phyloP scores from a whole-genome alignment of 2,888 invertebrate species.

The Operophtera brumata region DNA sequence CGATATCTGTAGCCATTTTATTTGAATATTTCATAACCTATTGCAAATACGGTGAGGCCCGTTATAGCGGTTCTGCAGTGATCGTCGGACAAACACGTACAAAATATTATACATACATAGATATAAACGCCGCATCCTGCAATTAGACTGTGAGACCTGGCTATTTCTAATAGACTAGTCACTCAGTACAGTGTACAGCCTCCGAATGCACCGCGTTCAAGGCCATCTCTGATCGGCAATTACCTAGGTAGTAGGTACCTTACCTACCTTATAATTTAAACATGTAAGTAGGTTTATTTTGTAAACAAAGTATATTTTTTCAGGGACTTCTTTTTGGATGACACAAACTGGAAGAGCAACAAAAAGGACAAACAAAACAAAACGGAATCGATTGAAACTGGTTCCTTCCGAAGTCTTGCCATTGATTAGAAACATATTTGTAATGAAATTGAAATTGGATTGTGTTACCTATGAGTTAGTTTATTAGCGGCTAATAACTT shows the following conservation, averaged over 20 bases:
- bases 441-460: not conserved
- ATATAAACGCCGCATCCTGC: too few species aligned
- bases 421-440: constrained; percentile 32
- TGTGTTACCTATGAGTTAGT: not conserved
- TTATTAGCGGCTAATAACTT: too few species aligned
- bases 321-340: constrained; percentile 35
- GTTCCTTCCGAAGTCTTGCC: constrained; percentile 36
- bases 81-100: too few species aligned
- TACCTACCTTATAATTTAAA: not conserved
- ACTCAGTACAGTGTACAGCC: too few species aligned
- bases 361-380: constrained; percentile 35
- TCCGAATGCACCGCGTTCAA: not conserved
- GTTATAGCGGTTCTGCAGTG: too few species aligned
- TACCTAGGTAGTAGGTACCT: too few species aligned
- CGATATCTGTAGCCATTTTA: too few species aligned
- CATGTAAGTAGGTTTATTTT: not conserved
- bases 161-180: too few species aligned
- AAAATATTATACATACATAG: too few species aligned
- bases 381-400: constrained; percentile 24
- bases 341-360: constrained; percentile 26
- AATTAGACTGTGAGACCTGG: too few species aligned
- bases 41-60: too few species aligned
- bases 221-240: not conserved
- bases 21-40: too few species aligned
- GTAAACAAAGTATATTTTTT: constrained; percentile 6